These are phyloP conservation scores for Ctenochaetus hawaiiensis DNA, from an alignment of 2,797 vertebrate species.

Conservation along the genomic window DNA sequence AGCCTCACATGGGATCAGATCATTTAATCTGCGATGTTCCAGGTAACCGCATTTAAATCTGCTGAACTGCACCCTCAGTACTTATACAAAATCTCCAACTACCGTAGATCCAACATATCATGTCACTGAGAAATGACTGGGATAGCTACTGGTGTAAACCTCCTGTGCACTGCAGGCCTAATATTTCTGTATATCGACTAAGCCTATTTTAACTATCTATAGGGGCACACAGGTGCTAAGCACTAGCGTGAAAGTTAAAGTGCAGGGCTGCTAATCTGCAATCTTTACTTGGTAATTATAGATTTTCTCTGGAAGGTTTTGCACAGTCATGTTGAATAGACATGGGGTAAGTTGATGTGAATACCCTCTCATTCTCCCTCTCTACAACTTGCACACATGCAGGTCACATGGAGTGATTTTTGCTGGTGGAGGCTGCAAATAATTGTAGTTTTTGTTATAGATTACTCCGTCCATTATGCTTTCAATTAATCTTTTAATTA, in stretches of 20 bases:
- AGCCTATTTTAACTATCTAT: background rate
- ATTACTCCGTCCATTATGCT: background rate
- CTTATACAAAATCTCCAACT: conserved; percentile 64
- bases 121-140: conserved; percentile 38
- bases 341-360: conserved; percentile 1
- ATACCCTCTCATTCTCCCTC: background rate
- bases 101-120: conserved; percentile 49
- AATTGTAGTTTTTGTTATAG: background rate
- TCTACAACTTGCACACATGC: no score
- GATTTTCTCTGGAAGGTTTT: conserved; percentile 2
- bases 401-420: background rate
- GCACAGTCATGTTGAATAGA: background rate
- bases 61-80: conserved; percentile 68
- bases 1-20: conserved; percentile 71
- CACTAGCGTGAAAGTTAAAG: background rate
- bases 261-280: conserved; percentile 4
- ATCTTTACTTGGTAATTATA: conserved; percentile 2
- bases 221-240: background rate
- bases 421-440: background rate
- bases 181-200: conserved; percentile 3
- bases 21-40: conserved; percentile 76
- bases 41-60: conserved; percentile 79
- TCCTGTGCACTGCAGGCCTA: conserved; percentile 9
- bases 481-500: background rate
- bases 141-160: conserved; percentile 13